Evolutionary conservation across 92 coral and sea anemone species (phyloP), one percentile per base, ranked within the genome.

Genomic region (Zoanthus solanderi): DNA sequence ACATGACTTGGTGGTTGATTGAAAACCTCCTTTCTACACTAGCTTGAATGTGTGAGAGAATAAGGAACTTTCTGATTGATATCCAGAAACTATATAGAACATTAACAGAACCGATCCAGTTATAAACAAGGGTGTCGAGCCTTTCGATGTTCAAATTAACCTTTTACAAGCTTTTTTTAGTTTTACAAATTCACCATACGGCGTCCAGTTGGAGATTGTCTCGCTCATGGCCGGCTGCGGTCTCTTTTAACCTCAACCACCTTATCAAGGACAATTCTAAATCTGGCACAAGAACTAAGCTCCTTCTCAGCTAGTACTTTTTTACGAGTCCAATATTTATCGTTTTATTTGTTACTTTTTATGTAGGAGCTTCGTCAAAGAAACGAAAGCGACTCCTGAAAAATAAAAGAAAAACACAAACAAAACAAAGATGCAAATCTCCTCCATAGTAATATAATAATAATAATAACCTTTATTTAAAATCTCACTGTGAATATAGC

Each of bases 161-260:
- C 47, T 79, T 73, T 8, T 72, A 79, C 32, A 45, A 80, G 44
- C 78, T 42, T 53, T 30, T 88, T 44, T 72, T 17, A 54, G 29
- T 76, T 60, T 61, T 45, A 50, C 74, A 83, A 88, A 83, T 60
- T 75, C 88, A 75, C 75, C 72, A 75, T 83, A 83, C 83, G 83
- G 88, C 65, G 31, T 72, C 56, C 58, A 18, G 23, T 23, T 23
- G 23, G 50, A 74, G 37, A 28, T 87, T 37, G 47, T 82, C 87
- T 45, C 83, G 72, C 32, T 82, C 66, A 5, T 37, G 87, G 42
- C 23, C 23, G 23, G 23, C 68, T 81, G 46, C 32, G 46, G 75
- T 81, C 13, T 81, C 91, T 79, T 31, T 72, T 72, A 87, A 71
- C 80, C 34, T 88, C 83, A 7, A 72, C 91, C 75, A 81, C 52